These are phyloP conservation scores for Ceratitis capitata DNA, from an alignment of 1,140 invertebrate species.

Conservation along the genomic window DNA sequence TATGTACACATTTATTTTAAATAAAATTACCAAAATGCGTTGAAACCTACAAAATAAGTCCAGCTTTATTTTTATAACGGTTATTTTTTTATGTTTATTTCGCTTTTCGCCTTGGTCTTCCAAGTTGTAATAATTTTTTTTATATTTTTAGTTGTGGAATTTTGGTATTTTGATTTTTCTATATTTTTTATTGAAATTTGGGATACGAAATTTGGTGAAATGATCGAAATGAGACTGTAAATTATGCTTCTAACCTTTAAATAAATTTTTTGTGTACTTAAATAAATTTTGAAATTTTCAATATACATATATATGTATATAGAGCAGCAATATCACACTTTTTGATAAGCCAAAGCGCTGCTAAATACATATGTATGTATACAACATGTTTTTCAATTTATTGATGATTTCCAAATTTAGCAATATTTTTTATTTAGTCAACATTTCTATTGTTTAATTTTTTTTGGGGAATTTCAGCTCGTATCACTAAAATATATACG, in stretches of 20 bases:
- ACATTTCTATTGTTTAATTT: not conserved
- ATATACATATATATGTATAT: no score
- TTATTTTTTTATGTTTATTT: not conserved
- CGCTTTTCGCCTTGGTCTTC: not conserved
- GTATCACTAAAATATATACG: not conserved
- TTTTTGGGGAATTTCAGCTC: not conserved
- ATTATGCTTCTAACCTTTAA: no score
- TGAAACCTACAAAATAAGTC: slow-evolving; percentile 29
- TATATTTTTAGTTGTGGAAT: not conserved
- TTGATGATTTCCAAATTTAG: not conserved
- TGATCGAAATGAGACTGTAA: no score
- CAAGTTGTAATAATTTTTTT: not conserved
- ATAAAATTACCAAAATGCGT: not conserved
- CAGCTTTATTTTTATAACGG: not conserved
- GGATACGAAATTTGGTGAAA: no score
- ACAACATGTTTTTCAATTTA: not conserved
- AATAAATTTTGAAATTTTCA: no score
- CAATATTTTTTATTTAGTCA: not conserved
- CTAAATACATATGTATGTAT: no score
- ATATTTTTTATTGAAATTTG: not conserved
- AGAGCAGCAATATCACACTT: no score
- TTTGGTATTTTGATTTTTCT: not conserved
- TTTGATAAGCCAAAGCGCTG: no score
- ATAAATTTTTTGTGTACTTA: no score
- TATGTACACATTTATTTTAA: not conserved